These are phyloP conservation scores for Tor tambroides DNA, from an alignment of 2,113 vertebrate genomes.

Conservation along the genomic window DNA sequence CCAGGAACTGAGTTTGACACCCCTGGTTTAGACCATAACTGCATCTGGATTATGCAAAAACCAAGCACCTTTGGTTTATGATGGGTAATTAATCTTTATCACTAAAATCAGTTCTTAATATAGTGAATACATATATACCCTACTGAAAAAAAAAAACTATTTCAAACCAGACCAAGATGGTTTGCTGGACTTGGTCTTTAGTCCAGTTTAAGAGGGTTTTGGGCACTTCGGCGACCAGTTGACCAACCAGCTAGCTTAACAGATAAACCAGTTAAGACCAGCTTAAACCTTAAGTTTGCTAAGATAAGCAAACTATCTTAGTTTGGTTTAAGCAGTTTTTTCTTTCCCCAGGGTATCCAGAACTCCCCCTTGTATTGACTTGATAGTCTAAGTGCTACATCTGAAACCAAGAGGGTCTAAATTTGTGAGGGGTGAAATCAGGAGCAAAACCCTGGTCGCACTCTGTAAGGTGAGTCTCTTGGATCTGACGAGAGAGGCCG, in stretches of 20 bases:
- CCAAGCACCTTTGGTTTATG: slow-evolving; percentile 14
- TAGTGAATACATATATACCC: background rate
- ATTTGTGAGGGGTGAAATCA: slow-evolving; percentile 18
- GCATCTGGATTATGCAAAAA: slow-evolving; percentile 9
- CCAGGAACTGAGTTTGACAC: too few relatives aligned
- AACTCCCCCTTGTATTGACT: background rate
- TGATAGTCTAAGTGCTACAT: background rate
- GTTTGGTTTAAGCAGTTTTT: background rate
- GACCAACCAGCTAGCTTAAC: background rate
- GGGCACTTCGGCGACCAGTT: background rate
- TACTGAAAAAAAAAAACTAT: background rate
- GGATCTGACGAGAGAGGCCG: slow-evolving; percentile 85
- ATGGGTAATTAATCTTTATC: background rate
- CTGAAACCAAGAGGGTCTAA: slow-evolving; percentile 4
- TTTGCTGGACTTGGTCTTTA: background rate
- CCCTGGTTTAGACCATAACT: background rate
- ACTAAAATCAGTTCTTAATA: background rate
- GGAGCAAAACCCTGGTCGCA: slow-evolving; percentile 88
- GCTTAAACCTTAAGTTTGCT: background rate
- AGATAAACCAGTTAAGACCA: background rate
- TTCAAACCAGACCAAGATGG: background rate
- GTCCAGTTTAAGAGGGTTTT: background rate
- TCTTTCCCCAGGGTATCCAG: background rate
- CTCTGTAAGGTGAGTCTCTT: slow-evolving; percentile 82
- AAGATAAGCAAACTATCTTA: background rate